Percentiles rank a stretch among this genome's conserved stretches.
phyloP scores from a whole-genome alignment of 2,888 invertebrate genomes.

The Apocheima hispidaria region DNA sequence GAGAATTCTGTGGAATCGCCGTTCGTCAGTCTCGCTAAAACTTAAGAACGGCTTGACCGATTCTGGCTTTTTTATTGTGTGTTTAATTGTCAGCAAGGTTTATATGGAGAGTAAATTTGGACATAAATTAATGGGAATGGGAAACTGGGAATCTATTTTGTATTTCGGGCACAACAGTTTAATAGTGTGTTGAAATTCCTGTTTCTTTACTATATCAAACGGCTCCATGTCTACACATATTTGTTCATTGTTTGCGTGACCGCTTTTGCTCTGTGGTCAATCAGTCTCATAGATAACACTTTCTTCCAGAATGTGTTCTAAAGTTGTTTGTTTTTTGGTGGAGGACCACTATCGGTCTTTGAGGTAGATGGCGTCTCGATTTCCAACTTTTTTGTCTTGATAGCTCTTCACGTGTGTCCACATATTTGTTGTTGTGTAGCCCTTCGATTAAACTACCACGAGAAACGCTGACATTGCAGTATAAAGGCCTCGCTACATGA shows the following conservation, averaged over 20 bases:
- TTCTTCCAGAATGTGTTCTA: conserved; percentile 36
- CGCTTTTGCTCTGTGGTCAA: conserved; percentile 43
- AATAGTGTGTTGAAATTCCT: conserved; percentile 30
- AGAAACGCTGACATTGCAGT: conserved; percentile 41
- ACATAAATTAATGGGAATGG: conserved; percentile 40
- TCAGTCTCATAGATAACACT: conserved; percentile 44
- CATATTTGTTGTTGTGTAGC: conserved; percentile 38
- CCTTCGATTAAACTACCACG: conserved; percentile 39
- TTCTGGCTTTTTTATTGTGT: no score
- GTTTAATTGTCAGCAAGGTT: no score
- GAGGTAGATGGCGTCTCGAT: conserved; percentile 28
- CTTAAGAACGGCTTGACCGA: no score
- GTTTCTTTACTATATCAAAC: conserved; percentile 45
- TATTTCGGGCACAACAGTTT: conserved; percentile 42
- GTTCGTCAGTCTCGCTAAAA: no score
- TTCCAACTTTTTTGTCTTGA: conserved; percentile 36
- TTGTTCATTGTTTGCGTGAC: conserved; percentile 46
- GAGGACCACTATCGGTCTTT: conserved; percentile 17
- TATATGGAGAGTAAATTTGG: no score
- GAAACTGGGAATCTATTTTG: conserved; percentile 45
- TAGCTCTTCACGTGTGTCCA: conserved; percentile 40
- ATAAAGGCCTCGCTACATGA: no score
- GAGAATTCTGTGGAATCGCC: no score
- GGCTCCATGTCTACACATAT: conserved; percentile 47
- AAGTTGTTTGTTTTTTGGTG: conserved; percentile 44